These are phyloP conservation scores for Anolis carolinensis DNA, from an alignment of 2,113 vertebrate species.

Conservation along the genomic window DNA sequence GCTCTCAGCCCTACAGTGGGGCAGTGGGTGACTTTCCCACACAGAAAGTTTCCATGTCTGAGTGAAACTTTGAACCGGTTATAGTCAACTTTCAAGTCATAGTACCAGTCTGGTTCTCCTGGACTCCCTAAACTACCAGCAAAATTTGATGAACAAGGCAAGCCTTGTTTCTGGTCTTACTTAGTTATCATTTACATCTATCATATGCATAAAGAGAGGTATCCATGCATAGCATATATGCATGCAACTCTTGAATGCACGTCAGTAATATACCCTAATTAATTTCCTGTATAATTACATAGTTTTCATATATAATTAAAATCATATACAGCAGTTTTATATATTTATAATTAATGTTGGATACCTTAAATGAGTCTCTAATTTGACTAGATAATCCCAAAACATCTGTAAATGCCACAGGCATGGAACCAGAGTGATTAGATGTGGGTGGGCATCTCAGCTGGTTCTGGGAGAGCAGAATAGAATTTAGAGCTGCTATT, in stretches of 20 bases:
- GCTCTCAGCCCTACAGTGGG: too few relatives aligned
- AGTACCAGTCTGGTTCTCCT: too few relatives aligned
- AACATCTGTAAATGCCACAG: not conserved
- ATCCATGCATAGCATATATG: not conserved
- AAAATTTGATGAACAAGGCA: too few relatives aligned
- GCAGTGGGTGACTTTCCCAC: too few relatives aligned
- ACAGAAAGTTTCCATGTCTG: too few relatives aligned
- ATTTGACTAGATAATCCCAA: not conserved
- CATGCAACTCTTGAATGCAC: not conserved
- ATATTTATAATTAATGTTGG: too few relatives aligned
- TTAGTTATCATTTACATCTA: not conserved
- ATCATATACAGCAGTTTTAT: too few relatives aligned
- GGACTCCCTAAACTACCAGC: too few relatives aligned
- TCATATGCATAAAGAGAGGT: too few relatives aligned
- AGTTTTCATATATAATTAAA: too few relatives aligned
- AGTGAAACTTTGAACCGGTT: too few relatives aligned
- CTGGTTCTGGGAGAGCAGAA: not conserved
- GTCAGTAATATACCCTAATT: not conserved
- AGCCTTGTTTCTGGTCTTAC: not conserved
- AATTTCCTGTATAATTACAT: not conserved
- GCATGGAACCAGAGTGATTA: not conserved
- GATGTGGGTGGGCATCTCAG: not conserved
- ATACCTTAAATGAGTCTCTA: not conserved
- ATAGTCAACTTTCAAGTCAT: too few relatives aligned
- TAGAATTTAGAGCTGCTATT: not conserved